These are phyloP conservation scores for Agrypnus murinus DNA, from an alignment of 2,888 invertebrate species.

Conservation along the genomic window DNA sequence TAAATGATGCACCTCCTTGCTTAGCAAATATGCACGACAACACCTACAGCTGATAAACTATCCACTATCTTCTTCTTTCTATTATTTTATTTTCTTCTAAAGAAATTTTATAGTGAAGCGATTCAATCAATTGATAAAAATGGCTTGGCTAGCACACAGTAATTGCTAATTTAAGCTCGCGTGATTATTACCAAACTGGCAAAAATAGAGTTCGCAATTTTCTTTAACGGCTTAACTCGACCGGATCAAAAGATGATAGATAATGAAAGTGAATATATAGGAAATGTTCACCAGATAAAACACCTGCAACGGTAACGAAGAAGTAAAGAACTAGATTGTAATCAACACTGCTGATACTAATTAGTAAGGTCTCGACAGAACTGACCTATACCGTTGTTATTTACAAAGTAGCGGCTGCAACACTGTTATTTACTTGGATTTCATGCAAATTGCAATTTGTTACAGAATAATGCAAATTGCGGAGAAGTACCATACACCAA, in stretches of 20 bases:
- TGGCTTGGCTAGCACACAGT: not conserved
- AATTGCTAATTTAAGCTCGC: not conserved
- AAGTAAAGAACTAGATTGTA: slow-evolving; percentile 16
- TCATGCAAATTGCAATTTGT: not conserved
- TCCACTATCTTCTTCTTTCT: not conserved
- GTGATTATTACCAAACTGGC: not conserved
- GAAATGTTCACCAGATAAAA: slow-evolving; percentile 12
- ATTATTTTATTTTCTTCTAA: not conserved
- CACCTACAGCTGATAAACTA: slow-evolving; percentile 11
- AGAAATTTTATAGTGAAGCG: not conserved
- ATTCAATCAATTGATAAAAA: not conserved
- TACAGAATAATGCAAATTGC: too few relatives aligned
- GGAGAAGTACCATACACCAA: too few relatives aligned
- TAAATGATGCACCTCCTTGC: slow-evolving; percentile 11
- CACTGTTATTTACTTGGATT: not conserved
- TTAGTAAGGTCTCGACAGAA: slow-evolving; percentile 22
- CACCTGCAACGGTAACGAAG: slow-evolving; percentile 20
- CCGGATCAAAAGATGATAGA: slow-evolving; percentile 15
- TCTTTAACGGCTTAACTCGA: slow-evolving; percentile 19
- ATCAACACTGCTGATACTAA: slow-evolving; percentile 21
- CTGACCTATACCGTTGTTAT: slow-evolving; percentile 25
- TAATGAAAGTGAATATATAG: slow-evolving; percentile 1
- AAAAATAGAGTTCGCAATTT: slow-evolving; percentile 10
- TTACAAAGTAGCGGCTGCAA: not conserved
- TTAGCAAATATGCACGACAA: slow-evolving; percentile 5